Evolutionary conservation across 2,797 vertebrate species (phyloP), one percentile per base, ranked within the genome.

Genomic region (Pygocentrus nattereri): DNA sequence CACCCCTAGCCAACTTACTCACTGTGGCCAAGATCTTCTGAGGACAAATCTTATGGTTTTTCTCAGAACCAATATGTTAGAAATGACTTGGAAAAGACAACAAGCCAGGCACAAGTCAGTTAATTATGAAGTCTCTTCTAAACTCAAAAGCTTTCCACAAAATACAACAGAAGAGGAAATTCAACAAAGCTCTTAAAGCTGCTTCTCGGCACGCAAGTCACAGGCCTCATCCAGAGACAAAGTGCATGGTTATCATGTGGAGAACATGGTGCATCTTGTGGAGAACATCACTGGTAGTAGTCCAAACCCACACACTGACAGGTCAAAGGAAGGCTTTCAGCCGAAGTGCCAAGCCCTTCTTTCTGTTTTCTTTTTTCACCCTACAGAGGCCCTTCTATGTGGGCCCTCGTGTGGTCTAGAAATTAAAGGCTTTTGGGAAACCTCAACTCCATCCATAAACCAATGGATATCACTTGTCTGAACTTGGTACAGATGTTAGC

Each of bases 401-500:
- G 70, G 74, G n/a, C 74, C 76, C 56, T 83, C 30, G 52, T 81
- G 76, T 67, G 84, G 78, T 85, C 65, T 81, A 68, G 56, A 67
- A 77, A 80, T 56, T 38, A 74, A 74, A 54, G 77, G 54, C 81
- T 77, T 71, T 56, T 44, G 49, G 74, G 73, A 78, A 85, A 68
- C 62, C 83, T 83, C 58, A 19, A 23, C 62, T 68, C 79, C 5
- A 30, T 71, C 62, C 67, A 62, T 73, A 81, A 84, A 52, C 59
- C 58, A 44, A 34, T 15, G 73, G 76, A 77, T 4, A 52, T 52
- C 62, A 31, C 82, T 64, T 71, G 70, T 61, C 74, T 38, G 56
- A 80, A 68, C 75, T 56, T 41, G 0, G 56, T 58, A 65, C 88
- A 87, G 85, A 89, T 86, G 86, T 82, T 19, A 62, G 58, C 38